phyloP scores from a whole-genome alignment of 2,888 invertebrate species.

The Spicauda simplicius region DNA sequence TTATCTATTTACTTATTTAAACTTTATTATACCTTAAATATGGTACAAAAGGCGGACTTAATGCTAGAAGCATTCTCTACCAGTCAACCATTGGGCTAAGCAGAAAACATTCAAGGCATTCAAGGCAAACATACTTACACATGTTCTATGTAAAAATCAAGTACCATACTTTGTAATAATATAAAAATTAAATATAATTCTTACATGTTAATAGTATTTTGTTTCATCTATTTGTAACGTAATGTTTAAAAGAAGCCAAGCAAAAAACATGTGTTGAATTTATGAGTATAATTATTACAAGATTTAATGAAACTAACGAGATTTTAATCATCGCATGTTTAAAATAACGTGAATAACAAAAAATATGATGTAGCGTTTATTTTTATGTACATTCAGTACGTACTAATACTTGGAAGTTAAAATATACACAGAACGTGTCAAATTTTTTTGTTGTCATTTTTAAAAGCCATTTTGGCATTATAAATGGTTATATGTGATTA shows the following conservation, averaged over 20 bases:
- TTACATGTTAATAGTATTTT: neutral
- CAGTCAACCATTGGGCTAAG: too few species aligned
- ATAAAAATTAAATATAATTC: neutral
- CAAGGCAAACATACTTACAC: too few species aligned
- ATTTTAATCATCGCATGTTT: constrained; percentile 15
- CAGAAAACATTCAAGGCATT: too few species aligned
- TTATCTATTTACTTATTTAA: too few species aligned
- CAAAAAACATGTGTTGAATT: constrained; percentile 11
- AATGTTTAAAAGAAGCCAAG: neutral
- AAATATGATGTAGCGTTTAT: constrained; percentile 6
- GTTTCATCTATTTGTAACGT: neutral
- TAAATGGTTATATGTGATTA: too few species aligned
- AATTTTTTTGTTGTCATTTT: neutral
- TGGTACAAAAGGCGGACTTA: too few species aligned
- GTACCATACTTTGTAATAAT: too few species aligned
- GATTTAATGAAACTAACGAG: constrained; percentile 22
- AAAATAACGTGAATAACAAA: constrained; percentile 12
- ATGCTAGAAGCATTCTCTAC: too few species aligned
- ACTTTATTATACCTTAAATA: too few species aligned
- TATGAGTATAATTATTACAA: constrained; percentile 17
- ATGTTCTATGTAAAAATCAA: too few species aligned
- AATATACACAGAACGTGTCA: neutral
- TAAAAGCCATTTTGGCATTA: neutral
- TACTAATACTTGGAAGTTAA: neutral
- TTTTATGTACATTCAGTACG: neutral